Base-by-base conservation (phyloP, 2,797 vertebrate species). In the Squalus acanthias region DNA sequence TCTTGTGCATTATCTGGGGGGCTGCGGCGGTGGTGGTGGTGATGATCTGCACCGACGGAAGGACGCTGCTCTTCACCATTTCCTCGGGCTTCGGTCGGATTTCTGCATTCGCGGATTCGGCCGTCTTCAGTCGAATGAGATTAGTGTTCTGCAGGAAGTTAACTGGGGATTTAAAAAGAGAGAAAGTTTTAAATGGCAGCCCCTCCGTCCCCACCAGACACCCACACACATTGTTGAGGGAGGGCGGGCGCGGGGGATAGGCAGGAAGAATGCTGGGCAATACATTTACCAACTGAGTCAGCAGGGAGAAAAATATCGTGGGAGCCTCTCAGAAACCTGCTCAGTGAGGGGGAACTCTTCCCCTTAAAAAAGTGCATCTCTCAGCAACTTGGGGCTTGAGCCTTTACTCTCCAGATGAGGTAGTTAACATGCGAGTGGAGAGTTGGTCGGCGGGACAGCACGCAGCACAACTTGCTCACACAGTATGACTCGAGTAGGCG, bases 61-160 rank as follows among this genome's bases (percentile, higher is more conserved):
- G 89, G 33, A 92, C 6, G 7, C 89, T 92, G 89, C 60, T 92
- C n/a, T 92, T 92, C 60, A 92, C 89, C 33, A 92, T 33, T 8
- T 92, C 89, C 63, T 92, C 89, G 7, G 89, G 60, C 60, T 92
- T 92, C 0, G 60, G 89, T 6, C 60, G 17, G 89, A 92, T 65
- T n/a, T 92, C 89, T 1, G 89, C 33, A n/a, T 33, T 39, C 1
- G 29, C 5, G 29, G 89, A 3, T 4, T 92, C 89, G 0, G 60
- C 3, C 0, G 89, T 8, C 89, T 92, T 92, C 60, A 92, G 60
- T n/a, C 89, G 89, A n/a, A 92, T 92, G 60, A 92, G 89, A 20
- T 65, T 92, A 92, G 89, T 92, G 89, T 92, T 92, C 89, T 92
- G 89, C 29, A 92, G 89, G 89, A 92, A 92, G 89, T 92, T 92